A percentile compares a stretch with the other conserved stretches of the same genome.
Evolutionary conservation across 2,797 vertebrate genomes (phyloP).

Genomic region (Cryptoprocta ferox): DNA sequence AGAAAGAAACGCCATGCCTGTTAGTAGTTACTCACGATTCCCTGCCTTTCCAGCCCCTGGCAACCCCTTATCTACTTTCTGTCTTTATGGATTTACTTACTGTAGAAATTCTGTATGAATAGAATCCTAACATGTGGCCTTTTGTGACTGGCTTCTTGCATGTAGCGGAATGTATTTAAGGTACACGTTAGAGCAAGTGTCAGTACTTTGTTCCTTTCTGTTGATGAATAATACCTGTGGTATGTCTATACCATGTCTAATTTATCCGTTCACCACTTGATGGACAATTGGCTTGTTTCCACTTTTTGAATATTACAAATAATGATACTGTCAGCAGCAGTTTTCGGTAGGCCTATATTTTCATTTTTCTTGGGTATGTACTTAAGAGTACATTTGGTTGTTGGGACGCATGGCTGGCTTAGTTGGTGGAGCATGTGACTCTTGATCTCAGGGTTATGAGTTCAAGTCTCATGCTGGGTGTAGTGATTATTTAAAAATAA

Average conservation of each 20-base stretch:
- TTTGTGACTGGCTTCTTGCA: background rate
- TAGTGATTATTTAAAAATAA: too few species aligned
- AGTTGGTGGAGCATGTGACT: too few species aligned
- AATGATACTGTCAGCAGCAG: background rate
- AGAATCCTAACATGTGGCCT: background rate
- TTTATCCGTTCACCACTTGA: background rate
- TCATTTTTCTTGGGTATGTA: background rate
- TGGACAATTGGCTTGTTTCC: background rate
- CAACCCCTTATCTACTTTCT: background rate
- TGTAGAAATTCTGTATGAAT: background rate
- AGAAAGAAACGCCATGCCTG: accelerated
- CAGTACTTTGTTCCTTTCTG: background rate
- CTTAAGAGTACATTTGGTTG: background rate
- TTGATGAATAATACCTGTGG: background rate
- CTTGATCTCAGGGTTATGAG: too few species aligned
- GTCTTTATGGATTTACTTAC: background rate
- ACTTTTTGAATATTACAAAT: background rate
- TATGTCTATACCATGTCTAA: background rate
- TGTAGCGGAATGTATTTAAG: background rate
- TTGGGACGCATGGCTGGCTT: too few species aligned
- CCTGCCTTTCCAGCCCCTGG: background rate
- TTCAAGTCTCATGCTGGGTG: too few species aligned
- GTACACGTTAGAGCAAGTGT: background rate
- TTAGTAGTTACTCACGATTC: background rate
- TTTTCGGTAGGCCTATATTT: background rate